Evolutionary conservation across 1,140 invertebrate genomes (phyloP), one percentile per base, ranked within the genome.

Genomic region (Apocrypta bakeri): DNA sequence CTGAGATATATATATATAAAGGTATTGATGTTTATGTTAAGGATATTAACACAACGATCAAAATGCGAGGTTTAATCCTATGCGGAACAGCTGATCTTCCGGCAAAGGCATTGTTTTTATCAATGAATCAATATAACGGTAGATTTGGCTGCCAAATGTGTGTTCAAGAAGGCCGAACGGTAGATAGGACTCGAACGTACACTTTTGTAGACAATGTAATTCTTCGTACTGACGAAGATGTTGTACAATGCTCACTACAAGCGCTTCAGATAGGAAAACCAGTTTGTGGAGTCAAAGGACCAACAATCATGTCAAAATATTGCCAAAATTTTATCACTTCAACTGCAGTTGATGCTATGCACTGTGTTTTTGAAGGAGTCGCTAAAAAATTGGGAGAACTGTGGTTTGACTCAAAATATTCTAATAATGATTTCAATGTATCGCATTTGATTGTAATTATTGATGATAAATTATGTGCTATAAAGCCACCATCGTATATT

Each of bases 401-500:
- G 21, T 77, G 75, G 63, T 71, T 73, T 74, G 73, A 74, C 76
- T n/a, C n/a, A 33, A 61, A 42, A 68, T 40, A 64, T 78, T 21
- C 1, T 14, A 25, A 78, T 66, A 27, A 81, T n/a, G 79, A 80
- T 40, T 66, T 76, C 37, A 79, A 72, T 21, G 48, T 85, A 33
- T 64, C 21, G 1, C 1, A 80, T 56, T 48, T 72, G 21, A 69
- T 83, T 11, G 72, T 71, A 11, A 11, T 76, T 12, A 37, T 84
- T 17, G 78, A 85, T 79, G 6, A 72, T 27, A 61, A 77, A 68
- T n/a, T 85, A 9, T 24, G 11, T 29, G 2, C 56, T 6, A 68
- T 84, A 21, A 81, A 61, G 11, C 82, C 85, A 74, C 85, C 84
- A 31, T 84, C 82, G 0, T 83, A 68, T 61, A 6, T 86, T 4